These are phyloP conservation scores for Torymus aiolomorphi DNA, from an alignment of 2,888 invertebrate species.

Conservation along the genomic window DNA sequence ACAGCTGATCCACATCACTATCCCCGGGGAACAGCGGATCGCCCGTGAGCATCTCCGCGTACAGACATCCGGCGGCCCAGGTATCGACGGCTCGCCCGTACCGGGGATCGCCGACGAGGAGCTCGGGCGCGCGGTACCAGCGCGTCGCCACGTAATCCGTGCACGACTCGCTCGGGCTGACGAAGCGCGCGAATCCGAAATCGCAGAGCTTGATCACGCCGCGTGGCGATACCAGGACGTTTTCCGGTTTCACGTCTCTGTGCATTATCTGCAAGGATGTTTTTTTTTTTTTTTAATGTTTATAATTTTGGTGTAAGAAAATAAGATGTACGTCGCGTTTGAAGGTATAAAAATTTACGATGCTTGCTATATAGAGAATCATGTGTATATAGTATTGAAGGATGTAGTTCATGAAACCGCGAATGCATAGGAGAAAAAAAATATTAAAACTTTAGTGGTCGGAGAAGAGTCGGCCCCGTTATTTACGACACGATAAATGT, in stretches of 20 bases:
- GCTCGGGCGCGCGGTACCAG: slow-evolving; percentile 92
- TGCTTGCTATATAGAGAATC: too few relatives aligned
- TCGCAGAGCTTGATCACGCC: slow-evolving; percentile 94
- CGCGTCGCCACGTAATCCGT: slow-evolving; percentile 94
- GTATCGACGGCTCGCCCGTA: slow-evolving; percentile 88
- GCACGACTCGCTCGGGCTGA: slow-evolving; percentile 86
- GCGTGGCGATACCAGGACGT: slow-evolving; percentile 86
- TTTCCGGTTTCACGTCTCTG: slow-evolving; percentile 93
- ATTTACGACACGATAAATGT: slow-evolving; percentile 14
- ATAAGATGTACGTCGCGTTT: too few relatives aligned
- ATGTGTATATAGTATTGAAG: background rate
- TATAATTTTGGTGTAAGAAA: too few relatives aligned
- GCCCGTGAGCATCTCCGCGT: slow-evolving; percentile 90
- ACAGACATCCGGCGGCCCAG: slow-evolving; percentile 91
- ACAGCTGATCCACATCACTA: slow-evolving; percentile 92
- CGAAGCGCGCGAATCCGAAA: slow-evolving; percentile 89
- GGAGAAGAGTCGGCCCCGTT: background rate
- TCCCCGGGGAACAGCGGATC: slow-evolving; percentile 93
- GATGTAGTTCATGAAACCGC: background rate
- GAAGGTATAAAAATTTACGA: too few relatives aligned
- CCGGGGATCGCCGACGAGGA: slow-evolving; percentile 87
- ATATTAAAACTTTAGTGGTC: background rate
- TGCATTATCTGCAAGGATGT: slow-evolving; percentile 83
- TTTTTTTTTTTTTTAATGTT: too few relatives aligned
- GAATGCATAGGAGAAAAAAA: background rate